phyloP scores from a whole-genome alignment of 2,888 invertebrate species.

The Kryphioiulus occultus region DNA sequence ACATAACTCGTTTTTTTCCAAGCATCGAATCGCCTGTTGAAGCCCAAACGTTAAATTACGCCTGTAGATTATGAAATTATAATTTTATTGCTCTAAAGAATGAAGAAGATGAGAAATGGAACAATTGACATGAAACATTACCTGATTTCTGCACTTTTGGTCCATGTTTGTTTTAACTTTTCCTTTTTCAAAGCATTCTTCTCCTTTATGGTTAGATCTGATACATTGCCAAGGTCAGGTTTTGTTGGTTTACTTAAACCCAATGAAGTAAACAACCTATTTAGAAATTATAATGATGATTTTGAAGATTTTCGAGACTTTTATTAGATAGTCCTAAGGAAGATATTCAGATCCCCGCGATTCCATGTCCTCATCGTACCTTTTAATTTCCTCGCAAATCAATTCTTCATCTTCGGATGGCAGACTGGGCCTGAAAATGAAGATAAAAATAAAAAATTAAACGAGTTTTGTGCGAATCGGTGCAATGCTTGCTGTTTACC shows the following conservation, averaged over 20 bases:
- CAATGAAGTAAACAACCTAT: not conserved
- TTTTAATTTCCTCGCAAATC: not conserved
- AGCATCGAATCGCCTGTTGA: slow-evolving; percentile 31
- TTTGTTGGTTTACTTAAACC: not conserved
- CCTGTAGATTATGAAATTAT: slow-evolving; percentile 18
- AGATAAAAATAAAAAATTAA: not conserved
- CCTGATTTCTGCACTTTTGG: not conserved
- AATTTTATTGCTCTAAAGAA: not conserved
- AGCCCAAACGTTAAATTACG: slow-evolving; percentile 44
- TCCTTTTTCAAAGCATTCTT: not conserved
- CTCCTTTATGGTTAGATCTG: not conserved
- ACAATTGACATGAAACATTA: not conserved
- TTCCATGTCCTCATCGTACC: too few relatives aligned
- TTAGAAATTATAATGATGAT: not conserved
- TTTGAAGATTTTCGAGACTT: too few relatives aligned
- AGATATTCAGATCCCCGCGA: too few relatives aligned
- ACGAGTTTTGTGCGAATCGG: not conserved
- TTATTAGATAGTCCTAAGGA: too few relatives aligned
- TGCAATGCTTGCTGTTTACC: too few relatives aligned
- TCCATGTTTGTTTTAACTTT: not conserved
- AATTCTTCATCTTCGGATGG: not conserved
- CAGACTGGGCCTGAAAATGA: not conserved
- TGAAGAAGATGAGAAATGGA: not conserved
- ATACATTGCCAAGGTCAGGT: not conserved
- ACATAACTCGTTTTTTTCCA: slow-evolving; percentile 52